These are phyloP conservation scores for Serinus canaria DNA, from an alignment of 2,113 vertebrate species.

Conservation along the genomic window DNA sequence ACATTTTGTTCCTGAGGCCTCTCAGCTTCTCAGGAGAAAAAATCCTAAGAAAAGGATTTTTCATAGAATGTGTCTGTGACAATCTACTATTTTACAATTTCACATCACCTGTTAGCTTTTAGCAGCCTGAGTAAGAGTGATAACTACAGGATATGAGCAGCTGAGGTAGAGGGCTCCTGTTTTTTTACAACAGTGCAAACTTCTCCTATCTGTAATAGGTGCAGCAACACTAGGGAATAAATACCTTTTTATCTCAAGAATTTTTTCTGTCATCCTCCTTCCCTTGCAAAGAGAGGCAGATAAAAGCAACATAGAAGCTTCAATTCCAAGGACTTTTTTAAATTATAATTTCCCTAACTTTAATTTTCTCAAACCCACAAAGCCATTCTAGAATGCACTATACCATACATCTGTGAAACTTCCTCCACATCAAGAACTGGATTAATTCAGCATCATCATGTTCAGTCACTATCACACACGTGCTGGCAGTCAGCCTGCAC, in stretches of 20 bases:
- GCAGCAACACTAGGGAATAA: neutral
- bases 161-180: accelerated
- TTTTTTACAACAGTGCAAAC: neutral
- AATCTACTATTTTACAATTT: neutral
- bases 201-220: neutral
- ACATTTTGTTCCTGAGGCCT: too few relatives aligned
- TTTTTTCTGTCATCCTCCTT: neutral
- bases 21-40: too few relatives aligned
- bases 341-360: neutral
- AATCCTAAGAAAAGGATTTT: too few relatives aligned
- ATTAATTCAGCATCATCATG: neutral
- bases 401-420: neutral
- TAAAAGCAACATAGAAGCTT: neutral
- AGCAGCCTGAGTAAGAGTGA: neutral
- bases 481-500: neutral
- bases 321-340: neutral
- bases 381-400: neutral
- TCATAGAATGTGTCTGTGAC: too few relatives aligned
- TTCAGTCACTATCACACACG: accelerated
- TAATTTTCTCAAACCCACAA: neutral
- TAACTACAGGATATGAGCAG: neutral
- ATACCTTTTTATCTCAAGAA: neutral
- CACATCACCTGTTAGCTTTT: neutral
- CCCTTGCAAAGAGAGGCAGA: neutral
- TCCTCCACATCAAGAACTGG: neutral